Evolutionary conservation across 1,140 invertebrate species (phyloP).

Genomic region (Drosophila melanica): DNA sequence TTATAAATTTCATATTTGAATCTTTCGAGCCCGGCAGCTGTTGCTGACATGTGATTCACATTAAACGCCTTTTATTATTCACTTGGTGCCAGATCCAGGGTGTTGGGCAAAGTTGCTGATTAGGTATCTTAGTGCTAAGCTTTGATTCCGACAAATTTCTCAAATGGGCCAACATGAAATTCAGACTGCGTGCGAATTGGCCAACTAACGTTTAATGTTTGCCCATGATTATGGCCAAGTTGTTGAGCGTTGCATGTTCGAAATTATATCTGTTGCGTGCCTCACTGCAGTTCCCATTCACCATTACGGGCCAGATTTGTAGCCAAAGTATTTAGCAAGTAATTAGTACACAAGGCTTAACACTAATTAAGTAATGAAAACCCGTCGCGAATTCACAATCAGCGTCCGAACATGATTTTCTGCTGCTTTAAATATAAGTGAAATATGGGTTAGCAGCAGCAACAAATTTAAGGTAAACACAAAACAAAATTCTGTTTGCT

Average conservation of each 20-base stretch:
- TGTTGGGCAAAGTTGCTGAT: constrained; percentile 40
- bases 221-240: constrained; percentile 7
- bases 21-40: neutral
- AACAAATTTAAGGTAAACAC: no score
- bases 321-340: constrained; percentile 26
- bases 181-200: constrained; percentile 46
- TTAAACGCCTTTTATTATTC: constrained; percentile 3
- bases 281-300: constrained; percentile 19
- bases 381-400: neutral
- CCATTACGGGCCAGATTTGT: neutral
- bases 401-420: neutral
- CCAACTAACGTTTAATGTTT: constrained; percentile 1
- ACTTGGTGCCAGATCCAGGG: neutral
- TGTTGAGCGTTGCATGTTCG: constrained; percentile 16
- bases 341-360: constrained; percentile 25
- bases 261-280: constrained; percentile 31
- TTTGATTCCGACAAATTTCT: constrained; percentile 20
- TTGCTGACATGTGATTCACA: constrained; percentile 10
- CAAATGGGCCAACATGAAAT: constrained; percentile 38
- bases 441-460: no score
- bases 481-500: neutral
- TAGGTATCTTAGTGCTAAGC: constrained; percentile 36
- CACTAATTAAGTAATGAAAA: constrained; percentile 28
- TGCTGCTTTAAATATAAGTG: neutral
- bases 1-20: constrained; percentile 20